phyloP scores from a whole-genome alignment of 2,888 invertebrate genomes.

The Epicampocera succincta region DNA sequence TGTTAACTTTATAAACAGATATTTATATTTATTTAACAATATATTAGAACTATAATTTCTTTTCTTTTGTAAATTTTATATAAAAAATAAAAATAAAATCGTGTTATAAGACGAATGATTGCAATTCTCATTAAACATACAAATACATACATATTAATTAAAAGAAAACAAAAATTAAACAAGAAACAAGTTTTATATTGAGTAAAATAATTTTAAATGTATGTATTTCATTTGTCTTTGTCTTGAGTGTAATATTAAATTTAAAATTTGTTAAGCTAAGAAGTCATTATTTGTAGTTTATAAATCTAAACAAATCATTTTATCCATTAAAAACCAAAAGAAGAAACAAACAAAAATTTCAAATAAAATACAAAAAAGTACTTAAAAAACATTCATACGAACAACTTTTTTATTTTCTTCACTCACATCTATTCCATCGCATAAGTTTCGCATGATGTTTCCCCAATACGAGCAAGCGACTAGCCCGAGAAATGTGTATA shows the following conservation, averaged over 20 bases:
- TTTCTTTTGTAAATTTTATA: conserved; percentile 61
- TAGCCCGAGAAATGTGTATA: too few relatives aligned
- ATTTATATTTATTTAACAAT: conserved; percentile 58
- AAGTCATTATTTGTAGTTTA: conserved; percentile 69
- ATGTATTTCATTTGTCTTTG: conserved; percentile 58
- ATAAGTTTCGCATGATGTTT: too few relatives aligned
- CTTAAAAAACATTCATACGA: conserved; percentile 64
- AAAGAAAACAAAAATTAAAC: conserved; percentile 20
- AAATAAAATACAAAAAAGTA: conserved; percentile 67
- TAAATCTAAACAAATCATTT: conserved; percentile 59
- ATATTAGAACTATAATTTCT: conserved; percentile 29
- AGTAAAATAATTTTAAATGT: conserved; percentile 17
- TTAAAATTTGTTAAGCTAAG: conserved; percentile 68
- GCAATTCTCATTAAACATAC: conserved; percentile 22
- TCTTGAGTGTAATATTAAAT: conserved; percentile 69
- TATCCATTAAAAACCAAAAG: conserved; percentile 37
- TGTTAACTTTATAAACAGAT: conserved; percentile 40
- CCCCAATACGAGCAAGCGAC: too few relatives aligned
- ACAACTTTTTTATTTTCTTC: conserved; percentile 52
- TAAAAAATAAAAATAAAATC: conserved; percentile 38
- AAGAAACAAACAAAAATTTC: conserved; percentile 42
- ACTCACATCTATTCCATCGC: neutral
- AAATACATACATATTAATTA: too few relatives aligned
- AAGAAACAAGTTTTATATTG: conserved; percentile 28
- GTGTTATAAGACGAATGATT: conserved; percentile 57